Evolutionary conservation across 1,140 invertebrate genomes (phyloP), one percentile per base, ranked within the genome.

Genomic region (Hyphantria cunea): DNA sequence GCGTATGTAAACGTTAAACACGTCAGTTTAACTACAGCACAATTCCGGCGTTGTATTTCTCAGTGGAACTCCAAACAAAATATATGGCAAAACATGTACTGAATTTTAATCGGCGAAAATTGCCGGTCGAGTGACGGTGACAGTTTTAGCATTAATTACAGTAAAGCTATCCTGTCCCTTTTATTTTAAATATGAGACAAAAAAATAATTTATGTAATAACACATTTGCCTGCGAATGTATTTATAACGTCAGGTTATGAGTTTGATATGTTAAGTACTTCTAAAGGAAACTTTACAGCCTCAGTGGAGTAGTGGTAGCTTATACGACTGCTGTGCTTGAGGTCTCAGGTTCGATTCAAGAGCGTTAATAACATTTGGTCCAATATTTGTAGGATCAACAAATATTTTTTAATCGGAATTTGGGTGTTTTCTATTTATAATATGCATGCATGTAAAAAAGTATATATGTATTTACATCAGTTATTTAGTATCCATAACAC

Each of bases 31-130:
- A 67, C 55, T 59, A 71, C 64, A 51, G 61, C 32, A 64, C 61
- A 70, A 64, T 70, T 59, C 55, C 44, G 58, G 41, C 33, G 47
- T 52, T 66, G 50, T 62, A 53, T 62, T 48, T 59, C 56, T 59
- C 56, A 37, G 37, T 37, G 56, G 56, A 50, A 49, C 45, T 49
- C 50, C 68, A 70, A 70, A 70, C 68, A 66, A 66, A 66, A 70
- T 64, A 61, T 66, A 70, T 70, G 64, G 42, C 44, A 12, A 42
- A 39, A 61, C 63, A 59, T 54, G 55, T 47, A 52, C 49, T 15
- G 68, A 62, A 70, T 70, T 66, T 63, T 63, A 70, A 70, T 70
- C 52, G 68, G 63, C 45, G 68, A 31, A 63, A 66, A 70, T 70
- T 66, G 60, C 48, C 17, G 17, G 14, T 45, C 47, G 56, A 59